These are phyloP conservation scores for Poeciliopsis prolifica DNA, from an alignment of 2,113 vertebrate genomes.

Conservation along the genomic window DNA sequence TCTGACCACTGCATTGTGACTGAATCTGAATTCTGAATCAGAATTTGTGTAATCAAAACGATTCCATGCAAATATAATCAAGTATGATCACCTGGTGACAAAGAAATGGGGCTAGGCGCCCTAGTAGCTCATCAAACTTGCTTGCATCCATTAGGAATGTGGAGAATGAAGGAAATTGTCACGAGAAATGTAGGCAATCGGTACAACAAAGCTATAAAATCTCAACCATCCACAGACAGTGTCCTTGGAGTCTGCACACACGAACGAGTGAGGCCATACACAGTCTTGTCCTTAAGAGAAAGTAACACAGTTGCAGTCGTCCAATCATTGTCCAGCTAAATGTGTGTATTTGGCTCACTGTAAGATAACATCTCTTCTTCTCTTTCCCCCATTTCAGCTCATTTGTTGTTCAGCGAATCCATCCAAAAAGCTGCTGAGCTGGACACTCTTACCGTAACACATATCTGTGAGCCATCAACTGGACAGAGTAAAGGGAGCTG, in stretches of 20 bases:
- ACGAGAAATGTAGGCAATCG: no score
- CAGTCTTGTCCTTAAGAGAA: not conserved
- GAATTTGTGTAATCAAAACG: not conserved
- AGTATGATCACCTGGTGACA: not conserved
- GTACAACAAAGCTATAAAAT: not conserved
- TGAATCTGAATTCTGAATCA: not conserved
- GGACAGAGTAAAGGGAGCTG: slow-evolving; percentile 45
- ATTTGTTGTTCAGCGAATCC: slow-evolving; percentile 55
- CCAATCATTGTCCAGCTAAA: not conserved
- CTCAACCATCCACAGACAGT: not conserved
- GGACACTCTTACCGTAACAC: slow-evolving; percentile 50
- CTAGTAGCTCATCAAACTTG: no score
- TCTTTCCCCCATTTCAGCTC: slow-evolving; percentile 40
- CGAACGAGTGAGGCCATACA: not conserved
- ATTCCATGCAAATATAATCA: not conserved
- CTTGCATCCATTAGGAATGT: no score
- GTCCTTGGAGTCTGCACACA: no score
- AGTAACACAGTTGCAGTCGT: not conserved
- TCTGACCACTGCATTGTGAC: not conserved
- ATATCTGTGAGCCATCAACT: slow-evolving; percentile 52
- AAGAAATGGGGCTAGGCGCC: no score
- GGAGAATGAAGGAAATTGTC: no score
- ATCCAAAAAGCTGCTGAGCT: slow-evolving; percentile 47
- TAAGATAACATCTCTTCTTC: slow-evolving; percentile 23
- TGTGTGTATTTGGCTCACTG: not conserved